A percentile compares a stretch with the other conserved stretches of the same genome.
phyloP scores from a whole-genome alignment of 2,113 vertebrate genomes.

The Cettia cetti region DNA sequence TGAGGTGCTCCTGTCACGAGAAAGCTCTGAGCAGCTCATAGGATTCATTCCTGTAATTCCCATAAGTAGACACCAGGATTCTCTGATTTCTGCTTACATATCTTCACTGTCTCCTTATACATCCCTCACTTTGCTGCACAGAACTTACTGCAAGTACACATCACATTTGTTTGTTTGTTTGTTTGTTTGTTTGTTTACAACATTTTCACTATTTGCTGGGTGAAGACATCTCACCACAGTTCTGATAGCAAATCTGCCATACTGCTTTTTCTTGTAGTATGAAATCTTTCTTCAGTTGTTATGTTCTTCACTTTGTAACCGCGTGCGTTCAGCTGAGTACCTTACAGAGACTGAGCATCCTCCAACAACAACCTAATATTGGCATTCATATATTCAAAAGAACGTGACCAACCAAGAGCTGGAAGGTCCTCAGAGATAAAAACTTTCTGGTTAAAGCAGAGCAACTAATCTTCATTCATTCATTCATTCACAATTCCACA shows the following conservation, averaged over 20 bases:
- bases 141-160: neutral
- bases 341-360: neutral
- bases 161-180: neutral
- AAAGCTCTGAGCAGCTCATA: neutral
- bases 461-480: neutral
- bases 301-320: neutral
- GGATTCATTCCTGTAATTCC: neutral
- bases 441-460: neutral
- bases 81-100: neutral
- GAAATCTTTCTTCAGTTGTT: neutral
- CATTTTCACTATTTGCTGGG: neutral
- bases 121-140: neutral
- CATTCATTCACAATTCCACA: neutral
- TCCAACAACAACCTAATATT: neutral
- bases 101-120: neutral
- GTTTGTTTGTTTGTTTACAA: neutral
- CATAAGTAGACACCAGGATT: neutral
- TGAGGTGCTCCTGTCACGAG: rapidly evolving
- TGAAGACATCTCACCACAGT: neutral
- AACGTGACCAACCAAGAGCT: neutral
- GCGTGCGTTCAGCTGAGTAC: neutral
- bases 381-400: neutral
- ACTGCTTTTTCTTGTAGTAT: neutral
- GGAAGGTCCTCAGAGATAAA: neutral
- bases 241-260: neutral